phyloP scores from a whole-genome alignment of 2,797 vertebrate species.

The Lutjanus campechanus region DNA sequence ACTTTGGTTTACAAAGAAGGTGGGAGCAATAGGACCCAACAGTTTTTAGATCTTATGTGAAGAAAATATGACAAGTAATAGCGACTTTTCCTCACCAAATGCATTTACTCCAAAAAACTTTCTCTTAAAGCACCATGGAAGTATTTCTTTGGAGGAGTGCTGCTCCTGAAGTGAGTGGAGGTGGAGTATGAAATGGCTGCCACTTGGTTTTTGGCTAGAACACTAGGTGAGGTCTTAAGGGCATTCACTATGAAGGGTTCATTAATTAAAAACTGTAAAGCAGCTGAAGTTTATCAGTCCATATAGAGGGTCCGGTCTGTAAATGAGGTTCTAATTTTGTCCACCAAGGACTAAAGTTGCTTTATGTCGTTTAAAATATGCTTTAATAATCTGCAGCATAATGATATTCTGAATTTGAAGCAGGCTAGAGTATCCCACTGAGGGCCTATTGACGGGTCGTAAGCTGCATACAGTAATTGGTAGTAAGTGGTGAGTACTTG shows the following conservation, averaged over 20 bases:
- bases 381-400: slow-evolving; percentile 40
- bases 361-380: slow-evolving; percentile 35
- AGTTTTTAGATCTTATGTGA: slow-evolving; percentile 3
- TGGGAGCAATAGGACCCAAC: background rate
- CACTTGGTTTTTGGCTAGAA: slow-evolving; percentile 14
- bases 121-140: background rate
- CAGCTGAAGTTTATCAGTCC: slow-evolving; percentile 31
- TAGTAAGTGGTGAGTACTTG: slow-evolving; percentile 47
- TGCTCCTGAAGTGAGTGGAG: background rate
- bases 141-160: slow-evolving; percentile 2
- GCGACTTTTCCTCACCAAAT: slow-evolving; percentile 5
- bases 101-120: background rate
- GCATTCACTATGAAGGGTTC: slow-evolving; percentile 30
- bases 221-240: slow-evolving; percentile 44
- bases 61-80: slow-evolving; percentile 23
- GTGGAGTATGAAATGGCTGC: slow-evolving; percentile 8
- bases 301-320: background rate
- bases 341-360: slow-evolving; percentile 11
- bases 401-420: slow-evolving; percentile 43
- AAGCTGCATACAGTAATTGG: slow-evolving; percentile 49
- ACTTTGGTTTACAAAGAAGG: too few relatives aligned
- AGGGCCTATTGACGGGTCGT: slow-evolving; percentile 25
- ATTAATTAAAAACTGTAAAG: slow-evolving; percentile 58
- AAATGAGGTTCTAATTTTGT: slow-evolving; percentile 24
- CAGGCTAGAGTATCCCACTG: slow-evolving; percentile 22